Base-by-base conservation (phyloP, 2,113 vertebrate species). In the Tetrao urogallus region DNA sequence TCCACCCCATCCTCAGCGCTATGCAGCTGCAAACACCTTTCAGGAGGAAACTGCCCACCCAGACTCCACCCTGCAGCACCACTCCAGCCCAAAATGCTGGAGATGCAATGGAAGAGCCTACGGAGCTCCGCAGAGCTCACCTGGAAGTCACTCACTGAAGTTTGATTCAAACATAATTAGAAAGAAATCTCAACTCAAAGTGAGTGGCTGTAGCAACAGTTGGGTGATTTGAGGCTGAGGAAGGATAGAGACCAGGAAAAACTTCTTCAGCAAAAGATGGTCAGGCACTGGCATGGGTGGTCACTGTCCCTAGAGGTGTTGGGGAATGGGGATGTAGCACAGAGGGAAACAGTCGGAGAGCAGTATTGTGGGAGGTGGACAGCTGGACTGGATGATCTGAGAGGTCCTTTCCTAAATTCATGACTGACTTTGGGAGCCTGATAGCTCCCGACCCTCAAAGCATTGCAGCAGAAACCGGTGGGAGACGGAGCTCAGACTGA, bases 21-120 rank as follows among this genome's bases (percentile, higher is more conserved):
- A 7, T 28, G 19, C n/a, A 47, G 30, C 32, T 30, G 38, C 38
- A 42, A 42, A 47, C 3, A 1, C 0, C 3, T 8, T 30, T 54
- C 65, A 19, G 34, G 70, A 70, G 64, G 36, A 36, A 69, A 11
- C 17, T 38, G 54, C 34, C 56, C 57, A n/a, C 72, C 11, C 13
- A 12, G 24, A 13, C 12, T 24, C 48, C 48, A 6, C 3, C 25
- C 50, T 15, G 50, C n/a, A 20, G 58, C 0, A 11, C 1, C 1
- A 16, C 34, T 77, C 40, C 11, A 0, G 2, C 27, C 7, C 3
- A 32, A 38, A 25, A 19, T 4, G 18, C 16, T 22, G 11, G 3
- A 21, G 43, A 16, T 12, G 22, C 79, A 52, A 45, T 0, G 4
- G 66, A 78, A 82, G 74, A 58, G 87, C 58, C 89, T 47, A 8